Conservation (phyloP, 2,888 invertebrate genomes). For the Sarcophaga carnaria region DNA sequence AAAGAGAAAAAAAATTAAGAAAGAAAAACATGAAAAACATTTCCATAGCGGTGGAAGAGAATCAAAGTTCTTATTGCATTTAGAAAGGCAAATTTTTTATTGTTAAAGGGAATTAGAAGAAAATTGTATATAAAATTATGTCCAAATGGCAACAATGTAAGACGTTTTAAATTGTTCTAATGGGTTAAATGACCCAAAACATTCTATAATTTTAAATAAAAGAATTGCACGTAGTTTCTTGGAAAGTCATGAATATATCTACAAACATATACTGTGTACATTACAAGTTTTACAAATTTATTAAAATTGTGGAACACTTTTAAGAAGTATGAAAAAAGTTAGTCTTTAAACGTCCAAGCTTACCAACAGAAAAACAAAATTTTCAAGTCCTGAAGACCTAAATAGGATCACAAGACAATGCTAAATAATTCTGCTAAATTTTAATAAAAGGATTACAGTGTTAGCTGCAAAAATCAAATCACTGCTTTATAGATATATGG, state of each 20-base stretch:
- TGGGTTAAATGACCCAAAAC: neutral
- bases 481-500: too few species aligned
- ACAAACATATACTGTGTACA: neutral
- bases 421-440: too few species aligned
- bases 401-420: too few species aligned
- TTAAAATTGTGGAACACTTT: too few species aligned
- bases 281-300: neutral
- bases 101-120: neutral
- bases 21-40: neutral
- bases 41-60: neutral
- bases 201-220: neutral
- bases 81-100: slow-evolving; percentile 27
- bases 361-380: too few species aligned
- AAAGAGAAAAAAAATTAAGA: slow-evolving; percentile 27
- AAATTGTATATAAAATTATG: neutral
- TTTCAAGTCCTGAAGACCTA: too few species aligned
- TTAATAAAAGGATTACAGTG: too few species aligned
- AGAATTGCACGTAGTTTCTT: neutral
- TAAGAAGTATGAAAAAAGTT: too few species aligned
- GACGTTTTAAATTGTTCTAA: neutral
- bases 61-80: too few species aligned
- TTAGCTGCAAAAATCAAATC: too few species aligned
- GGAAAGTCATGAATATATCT: too few species aligned
- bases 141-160: neutral
- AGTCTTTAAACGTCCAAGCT: too few species aligned